Conservation (phyloP, 2,113 vertebrate genomes). For the Paralichthys olivaceus region DNA sequence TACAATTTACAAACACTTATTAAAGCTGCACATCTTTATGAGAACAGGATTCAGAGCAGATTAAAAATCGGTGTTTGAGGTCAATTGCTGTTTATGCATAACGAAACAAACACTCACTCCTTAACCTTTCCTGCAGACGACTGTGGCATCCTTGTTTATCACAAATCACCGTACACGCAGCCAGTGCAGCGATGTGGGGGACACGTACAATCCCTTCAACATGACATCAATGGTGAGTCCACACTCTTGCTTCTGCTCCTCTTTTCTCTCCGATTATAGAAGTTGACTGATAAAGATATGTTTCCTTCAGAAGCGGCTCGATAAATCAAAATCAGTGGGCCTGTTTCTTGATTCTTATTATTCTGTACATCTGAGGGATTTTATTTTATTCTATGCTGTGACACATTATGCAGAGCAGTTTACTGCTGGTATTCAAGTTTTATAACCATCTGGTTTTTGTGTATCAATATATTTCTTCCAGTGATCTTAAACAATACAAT, state of each 20-base stretch:
- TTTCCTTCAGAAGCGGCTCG: not conserved
- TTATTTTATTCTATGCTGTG: not conserved
- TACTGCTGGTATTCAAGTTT: not conserved
- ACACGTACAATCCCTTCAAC: slow-evolving; percentile 80
- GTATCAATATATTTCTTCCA: not conserved
- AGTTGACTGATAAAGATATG: not conserved
- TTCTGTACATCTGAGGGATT: not conserved
- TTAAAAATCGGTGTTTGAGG: not conserved
- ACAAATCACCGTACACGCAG: not conserved
- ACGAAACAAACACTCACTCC: not conserved
- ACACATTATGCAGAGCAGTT: not conserved
- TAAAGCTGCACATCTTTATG: too few species aligned
- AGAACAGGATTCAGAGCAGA: not conserved
- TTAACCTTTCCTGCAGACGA: slow-evolving; percentile 42
- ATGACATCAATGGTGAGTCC: slow-evolving; percentile 74
- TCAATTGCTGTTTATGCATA: not conserved
- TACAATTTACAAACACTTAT: too few species aligned
- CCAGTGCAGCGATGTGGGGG: slow-evolving; percentile 52
- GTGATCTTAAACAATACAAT: not conserved
- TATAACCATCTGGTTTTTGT: not conserved
- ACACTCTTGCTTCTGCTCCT: not conserved
- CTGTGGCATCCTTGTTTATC: slow-evolving; percentile 67
- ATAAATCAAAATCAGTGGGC: not conserved
- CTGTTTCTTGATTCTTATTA: not conserved
- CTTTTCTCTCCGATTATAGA: not conserved